Evolutionary conservation across 53 echinoderm and acorn worm genomes (phyloP).

Genomic region (Luidia sarsii): DNA sequence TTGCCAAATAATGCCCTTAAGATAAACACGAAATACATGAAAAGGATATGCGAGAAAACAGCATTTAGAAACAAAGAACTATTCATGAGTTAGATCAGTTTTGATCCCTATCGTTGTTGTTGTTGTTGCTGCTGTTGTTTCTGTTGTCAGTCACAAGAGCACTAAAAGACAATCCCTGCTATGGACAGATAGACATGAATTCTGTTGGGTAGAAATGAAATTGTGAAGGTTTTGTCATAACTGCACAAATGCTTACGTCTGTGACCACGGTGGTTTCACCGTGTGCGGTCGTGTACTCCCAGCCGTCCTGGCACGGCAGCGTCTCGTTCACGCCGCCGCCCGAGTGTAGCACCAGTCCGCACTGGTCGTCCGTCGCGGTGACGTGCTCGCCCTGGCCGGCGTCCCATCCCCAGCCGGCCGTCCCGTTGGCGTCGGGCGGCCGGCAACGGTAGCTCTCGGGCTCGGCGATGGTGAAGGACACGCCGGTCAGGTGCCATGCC

Average conservation of each 20-base stretch:
- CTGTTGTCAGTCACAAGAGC: no score
- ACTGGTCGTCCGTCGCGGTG: background rate
- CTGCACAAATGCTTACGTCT: conserved; percentile 26
- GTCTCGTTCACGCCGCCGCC: background rate
- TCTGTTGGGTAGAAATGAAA: no score
- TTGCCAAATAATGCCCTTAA: no score
- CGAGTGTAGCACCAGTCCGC: background rate
- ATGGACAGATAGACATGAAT: no score
- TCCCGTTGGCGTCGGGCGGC: conserved; percentile 1
- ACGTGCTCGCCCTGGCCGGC: no score
- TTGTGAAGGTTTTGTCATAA: background rate
- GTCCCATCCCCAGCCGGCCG: background rate
- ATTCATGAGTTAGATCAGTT: no score
- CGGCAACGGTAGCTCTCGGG: conserved; percentile 5
- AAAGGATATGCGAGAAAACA: no score
- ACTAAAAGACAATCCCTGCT: no score
- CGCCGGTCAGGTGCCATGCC: conserved; percentile 20
- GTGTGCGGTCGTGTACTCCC: conserved; percentile 25
- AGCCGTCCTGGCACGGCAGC: conserved; percentile 26
- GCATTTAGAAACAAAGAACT: no score
- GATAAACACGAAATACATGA: no score
- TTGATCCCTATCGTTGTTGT: no score
- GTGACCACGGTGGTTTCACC: conserved; percentile 51
- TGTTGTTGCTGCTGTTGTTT: no score
- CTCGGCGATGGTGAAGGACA: background rate